phyloP scores from a whole-genome alignment of 23 tunicate species.

The Ciona savignyi region DNA sequence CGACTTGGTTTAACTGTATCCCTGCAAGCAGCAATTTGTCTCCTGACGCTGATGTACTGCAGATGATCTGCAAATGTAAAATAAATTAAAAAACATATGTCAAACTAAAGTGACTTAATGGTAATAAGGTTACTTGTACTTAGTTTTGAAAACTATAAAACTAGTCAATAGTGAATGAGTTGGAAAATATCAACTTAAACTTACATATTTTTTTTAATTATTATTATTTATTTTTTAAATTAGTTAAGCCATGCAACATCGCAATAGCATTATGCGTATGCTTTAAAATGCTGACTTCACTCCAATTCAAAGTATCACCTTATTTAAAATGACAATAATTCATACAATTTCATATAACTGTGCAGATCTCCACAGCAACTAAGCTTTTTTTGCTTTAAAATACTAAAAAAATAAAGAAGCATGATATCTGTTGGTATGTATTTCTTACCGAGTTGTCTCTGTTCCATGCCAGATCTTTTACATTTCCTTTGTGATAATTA shows the following conservation, averaged over 20 bases:
- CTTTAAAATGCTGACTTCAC: too few species aligned
- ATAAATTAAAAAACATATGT: neutral
- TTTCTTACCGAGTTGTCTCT: conserved; percentile 44
- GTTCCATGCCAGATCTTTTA: conserved; percentile 80
- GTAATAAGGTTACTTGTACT: too few species aligned
- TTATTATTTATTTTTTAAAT: too few species aligned
- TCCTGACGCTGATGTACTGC: conserved; percentile 40
- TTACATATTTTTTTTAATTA: too few species aligned
- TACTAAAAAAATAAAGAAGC: neutral
- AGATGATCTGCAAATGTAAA: conserved; percentile 12
- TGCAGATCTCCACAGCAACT: neutral
- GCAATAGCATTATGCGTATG: too few species aligned
- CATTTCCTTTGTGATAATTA: conserved; percentile 51
- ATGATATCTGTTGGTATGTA: too few species aligned
- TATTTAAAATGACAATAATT: neutral
- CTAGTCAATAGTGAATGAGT: too few species aligned
- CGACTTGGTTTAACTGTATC: conserved; percentile 1
- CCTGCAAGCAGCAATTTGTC: conserved; percentile 36
- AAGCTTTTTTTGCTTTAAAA: neutral
- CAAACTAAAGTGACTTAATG: too few species aligned
- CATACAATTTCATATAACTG: neutral
- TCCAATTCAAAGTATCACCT: neutral
- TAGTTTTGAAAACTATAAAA: too few species aligned
- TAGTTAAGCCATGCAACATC: too few species aligned
- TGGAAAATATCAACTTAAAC: too few species aligned